These are phyloP conservation scores for Pyralis farinalis DNA, from an alignment of 2,888 invertebrate genomes.

Conservation along the genomic window DNA sequence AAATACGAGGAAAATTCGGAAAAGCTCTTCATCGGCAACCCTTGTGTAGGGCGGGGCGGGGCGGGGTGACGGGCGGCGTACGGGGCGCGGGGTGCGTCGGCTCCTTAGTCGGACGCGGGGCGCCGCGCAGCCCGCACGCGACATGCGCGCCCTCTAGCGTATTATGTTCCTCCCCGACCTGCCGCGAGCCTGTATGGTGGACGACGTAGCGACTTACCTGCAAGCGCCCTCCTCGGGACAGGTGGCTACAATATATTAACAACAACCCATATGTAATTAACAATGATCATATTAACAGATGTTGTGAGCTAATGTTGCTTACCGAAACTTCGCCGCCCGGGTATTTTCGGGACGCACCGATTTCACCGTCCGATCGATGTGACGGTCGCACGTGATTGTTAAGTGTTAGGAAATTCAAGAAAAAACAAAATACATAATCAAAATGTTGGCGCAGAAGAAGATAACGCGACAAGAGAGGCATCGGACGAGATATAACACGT, in stretches of 20 bases:
- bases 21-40: conserved; percentile 51
- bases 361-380: conserved; percentile 57
- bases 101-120: conserved; percentile 75
- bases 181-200: conserved; percentile 97
- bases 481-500: too few relatives aligned
- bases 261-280: conserved; percentile 81
- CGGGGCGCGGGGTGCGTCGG: conserved; percentile 23
- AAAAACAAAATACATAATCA: conserved; percentile 11
- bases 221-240: conserved; percentile 97
- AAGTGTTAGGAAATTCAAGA: conserved; percentile 26
- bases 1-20: conserved; percentile 36
- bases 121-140: conserved; percentile 75
- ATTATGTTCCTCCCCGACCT: conserved; percentile 96
- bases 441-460: conserved; percentile 11
- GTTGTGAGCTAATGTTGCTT: conserved; percentile 80
- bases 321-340: conserved; percentile 71
- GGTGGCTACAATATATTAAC: conserved; percentile 85
- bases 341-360: conserved; percentile 71
- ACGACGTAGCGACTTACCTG: conserved; percentile 96
- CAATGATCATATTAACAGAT: conserved; percentile 81
- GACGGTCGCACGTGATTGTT: conserved; percentile 50
- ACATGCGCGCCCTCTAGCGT: conserved; percentile 72
- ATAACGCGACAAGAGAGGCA: conserved; percentile 13
- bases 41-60: conserved; percentile 44
- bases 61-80: conserved; percentile 28